phyloP scores from a whole-genome alignment of 2,888 invertebrate species.

The Andrena dorsata region DNA sequence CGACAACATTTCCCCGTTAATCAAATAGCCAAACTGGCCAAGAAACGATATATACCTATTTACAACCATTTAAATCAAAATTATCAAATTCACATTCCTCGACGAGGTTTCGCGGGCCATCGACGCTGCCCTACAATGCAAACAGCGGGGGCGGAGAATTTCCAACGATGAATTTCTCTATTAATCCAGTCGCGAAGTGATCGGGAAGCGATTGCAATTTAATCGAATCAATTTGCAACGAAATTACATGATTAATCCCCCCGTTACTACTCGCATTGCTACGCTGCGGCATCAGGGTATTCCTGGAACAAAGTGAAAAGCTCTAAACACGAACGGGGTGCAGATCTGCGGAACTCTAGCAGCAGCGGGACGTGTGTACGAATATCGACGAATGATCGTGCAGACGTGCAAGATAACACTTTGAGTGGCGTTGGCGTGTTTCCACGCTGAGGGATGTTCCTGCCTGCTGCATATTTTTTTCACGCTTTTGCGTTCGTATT shows the following conservation, averaged over 20 bases:
- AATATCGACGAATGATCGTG: constrained; percentile 8
- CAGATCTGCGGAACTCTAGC: background rate
- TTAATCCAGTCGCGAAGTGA: background rate
- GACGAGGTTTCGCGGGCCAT: background rate
- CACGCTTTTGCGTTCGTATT: too few relatives aligned
- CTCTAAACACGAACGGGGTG: background rate
- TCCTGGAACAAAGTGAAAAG: background rate
- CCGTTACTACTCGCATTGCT: background rate
- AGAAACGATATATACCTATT: background rate
- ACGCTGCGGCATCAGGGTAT: background rate
- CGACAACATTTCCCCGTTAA: background rate
- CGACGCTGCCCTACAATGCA: background rate
- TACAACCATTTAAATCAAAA: background rate
- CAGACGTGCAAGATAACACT: constrained; percentile 21
- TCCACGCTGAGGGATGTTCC: too few relatives aligned
- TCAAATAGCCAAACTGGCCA: background rate
- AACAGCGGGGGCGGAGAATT: background rate
- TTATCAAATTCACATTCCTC: background rate
- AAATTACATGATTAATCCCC: constrained; percentile 8
- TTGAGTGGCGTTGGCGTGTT: background rate
- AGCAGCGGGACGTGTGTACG: background rate
- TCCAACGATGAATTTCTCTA: background rate
- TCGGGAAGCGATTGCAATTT: constrained; percentile 9
- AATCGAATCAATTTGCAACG: constrained; percentile 13
- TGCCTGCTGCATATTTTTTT: too few relatives aligned